Conservation (phyloP, 2,113 vertebrate species). For the Pygoscelis adeliae region DNA sequence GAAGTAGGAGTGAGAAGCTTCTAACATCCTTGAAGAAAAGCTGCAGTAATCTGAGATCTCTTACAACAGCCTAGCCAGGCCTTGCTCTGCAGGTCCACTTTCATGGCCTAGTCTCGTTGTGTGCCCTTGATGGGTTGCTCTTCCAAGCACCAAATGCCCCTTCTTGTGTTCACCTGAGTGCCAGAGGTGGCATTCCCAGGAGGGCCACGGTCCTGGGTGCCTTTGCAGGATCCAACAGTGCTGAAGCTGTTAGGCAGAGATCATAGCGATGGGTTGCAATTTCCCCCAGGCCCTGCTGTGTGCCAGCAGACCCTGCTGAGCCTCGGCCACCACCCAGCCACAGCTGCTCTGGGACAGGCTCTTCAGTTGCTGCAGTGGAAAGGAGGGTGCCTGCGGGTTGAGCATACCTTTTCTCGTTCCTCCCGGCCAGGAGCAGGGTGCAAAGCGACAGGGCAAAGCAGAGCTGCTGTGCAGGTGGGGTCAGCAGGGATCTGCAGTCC, state of each 20-base stretch:
- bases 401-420: background rate
- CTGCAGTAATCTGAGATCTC: background rate
- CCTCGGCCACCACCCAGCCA: fast-evolving
- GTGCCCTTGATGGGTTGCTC: background rate
- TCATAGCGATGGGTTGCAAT: background rate
- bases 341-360: background rate
- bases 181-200: background rate
- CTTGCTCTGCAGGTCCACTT: background rate
- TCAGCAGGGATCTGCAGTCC: background rate
- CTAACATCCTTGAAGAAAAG: background rate
- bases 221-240: background rate
- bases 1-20: background rate
- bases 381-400: background rate
- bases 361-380: background rate
- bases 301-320: background rate
- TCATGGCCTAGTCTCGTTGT: background rate
- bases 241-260: background rate
- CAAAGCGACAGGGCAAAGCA: background rate
- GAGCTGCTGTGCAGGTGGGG: background rate
- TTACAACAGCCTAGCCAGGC: background rate
- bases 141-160: background rate
- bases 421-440: background rate
- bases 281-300: background rate
- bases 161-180: background rate
- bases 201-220: background rate